Percentiles rank a stretch among this genome's conserved stretches.
Conservation (phyloP, 1,140 invertebrate species). For the Papilio xuthus region DNA sequence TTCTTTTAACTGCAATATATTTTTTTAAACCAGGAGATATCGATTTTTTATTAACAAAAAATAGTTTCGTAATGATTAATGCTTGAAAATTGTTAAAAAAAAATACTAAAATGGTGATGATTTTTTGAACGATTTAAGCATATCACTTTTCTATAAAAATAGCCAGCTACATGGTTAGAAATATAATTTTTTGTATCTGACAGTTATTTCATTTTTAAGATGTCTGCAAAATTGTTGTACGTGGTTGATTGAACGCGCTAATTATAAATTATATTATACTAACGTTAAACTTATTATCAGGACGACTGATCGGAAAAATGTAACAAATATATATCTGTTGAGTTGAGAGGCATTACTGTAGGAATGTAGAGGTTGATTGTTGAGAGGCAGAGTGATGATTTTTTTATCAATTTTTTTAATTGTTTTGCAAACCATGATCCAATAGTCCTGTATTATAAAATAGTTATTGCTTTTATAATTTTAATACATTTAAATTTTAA, state of each 20-base stretch:
- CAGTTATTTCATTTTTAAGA: background rate
- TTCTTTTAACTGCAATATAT: background rate
- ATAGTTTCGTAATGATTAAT: constrained; percentile 14
- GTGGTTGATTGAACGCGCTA: background rate
- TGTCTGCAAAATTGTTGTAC: background rate
- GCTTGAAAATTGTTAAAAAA: constrained; percentile 28
- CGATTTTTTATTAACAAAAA: background rate
- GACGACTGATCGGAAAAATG: background rate
- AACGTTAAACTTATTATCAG: background rate
- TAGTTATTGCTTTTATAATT: constrained; percentile 22
- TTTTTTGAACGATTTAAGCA: background rate
- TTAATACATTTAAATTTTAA: constrained; percentile 4
- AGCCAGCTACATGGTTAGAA: background rate
- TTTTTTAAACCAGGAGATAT: constrained; percentile 18
- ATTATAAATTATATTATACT: background rate
- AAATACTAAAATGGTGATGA: constrained; percentile 8
- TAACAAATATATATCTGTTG: background rate
- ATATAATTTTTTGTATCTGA: constrained; percentile 12
- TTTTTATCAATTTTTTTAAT: background rate
- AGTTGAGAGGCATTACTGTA: background rate
- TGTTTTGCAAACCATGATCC: background rate
- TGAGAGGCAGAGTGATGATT: too few relatives aligned
- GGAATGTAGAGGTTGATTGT: background rate
- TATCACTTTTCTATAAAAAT: constrained; percentile 19
- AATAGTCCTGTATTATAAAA: constrained; percentile 9